Base-by-base conservation (phyloP, 2,888 invertebrate species). In the Philaethria dido region DNA sequence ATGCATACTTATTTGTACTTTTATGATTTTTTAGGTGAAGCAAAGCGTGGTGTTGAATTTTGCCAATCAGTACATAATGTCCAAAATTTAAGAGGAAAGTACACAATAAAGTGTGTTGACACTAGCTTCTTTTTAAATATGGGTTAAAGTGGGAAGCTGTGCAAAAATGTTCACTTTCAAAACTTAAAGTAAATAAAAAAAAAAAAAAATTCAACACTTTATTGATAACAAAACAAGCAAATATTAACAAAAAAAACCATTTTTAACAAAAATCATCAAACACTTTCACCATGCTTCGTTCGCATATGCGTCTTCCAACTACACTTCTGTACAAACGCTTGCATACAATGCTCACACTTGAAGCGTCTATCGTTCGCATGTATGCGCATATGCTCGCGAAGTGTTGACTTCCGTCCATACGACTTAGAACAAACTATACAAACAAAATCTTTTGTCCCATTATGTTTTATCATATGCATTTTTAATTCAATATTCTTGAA, bases 281-380 rank as follows among this genome's bases (percentile, higher is more conserved):
- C 55, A 14, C 29, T 54, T 52, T 60, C 60, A 16, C 61, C 68
- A 42, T 68, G 68, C 16, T 68, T 68, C 0, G 61, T 8, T 14
- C 61, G 68, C 76, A 89, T 83, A 69, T 92, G 92, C 0, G 82
- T 81, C 42, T 83, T 79, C 70, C 86, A 81, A 64, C 85, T 87
- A 78, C 82, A 65, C 77, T 82, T 77, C 78, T 85, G 74, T 65
- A 82, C 73, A 44, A 80, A 77, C 59, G 77, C 72, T 52, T 76
- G 77, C 0, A 75, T 77, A 57, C 81, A 81, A 42, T 73, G 70
- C 0, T 76, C 77, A 61, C 86, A 86, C 25, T 68, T 70, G 61
- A 73, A 86, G 69, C 69, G 72, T 14, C 78, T 75, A 63, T 81
- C 83, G 52, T 80, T 75, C 0, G 68, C 52, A 33, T 81, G 80